Evolutionary conservation across 2,888 invertebrate species (phyloP).

Genomic region (Patella ulyssiponensis): DNA sequence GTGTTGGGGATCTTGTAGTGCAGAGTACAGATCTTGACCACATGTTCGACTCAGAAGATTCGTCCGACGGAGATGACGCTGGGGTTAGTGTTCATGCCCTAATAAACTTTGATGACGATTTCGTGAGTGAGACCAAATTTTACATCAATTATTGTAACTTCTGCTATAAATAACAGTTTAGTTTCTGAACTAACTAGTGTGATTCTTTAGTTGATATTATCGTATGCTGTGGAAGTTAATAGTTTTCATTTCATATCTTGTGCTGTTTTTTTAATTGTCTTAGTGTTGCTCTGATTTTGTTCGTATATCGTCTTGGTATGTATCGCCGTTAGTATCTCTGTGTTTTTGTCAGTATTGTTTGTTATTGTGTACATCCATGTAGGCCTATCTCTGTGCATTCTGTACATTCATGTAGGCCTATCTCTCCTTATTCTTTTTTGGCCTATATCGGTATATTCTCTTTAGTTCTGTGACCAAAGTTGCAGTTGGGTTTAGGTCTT

Average conservation of each 20-base stretch:
- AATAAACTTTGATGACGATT: background rate
- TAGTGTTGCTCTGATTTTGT: too few species aligned
- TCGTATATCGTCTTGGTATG: too few species aligned
- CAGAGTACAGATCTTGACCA: slow-evolving; percentile 88
- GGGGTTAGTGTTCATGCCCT: slow-evolving; percentile 77
- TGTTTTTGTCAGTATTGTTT: too few species aligned
- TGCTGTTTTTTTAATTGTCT: slow-evolving; percentile 9
- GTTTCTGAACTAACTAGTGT: slow-evolving; percentile 8
- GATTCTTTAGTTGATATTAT: background rate
- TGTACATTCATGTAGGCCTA: background rate
- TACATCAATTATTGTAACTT: slow-evolving; percentile 2
- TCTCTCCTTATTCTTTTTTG: too few species aligned
- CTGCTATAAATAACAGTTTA: slow-evolving; percentile 3
- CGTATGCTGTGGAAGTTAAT: background rate
- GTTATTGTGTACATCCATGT: background rate
- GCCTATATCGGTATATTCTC: too few species aligned
- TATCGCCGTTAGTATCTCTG: too few species aligned
- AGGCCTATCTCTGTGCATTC: background rate
- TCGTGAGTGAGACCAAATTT: slow-evolving; percentile 9
- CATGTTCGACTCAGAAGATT: slow-evolving; percentile 93
- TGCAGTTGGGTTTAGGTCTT: too few species aligned
- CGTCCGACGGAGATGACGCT: slow-evolving; percentile 85
- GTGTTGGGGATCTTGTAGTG: slow-evolving; percentile 80
- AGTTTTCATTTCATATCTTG: background rate
- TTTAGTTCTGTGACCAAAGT: too few species aligned